phyloP scores from a whole-genome alignment of 2,888 invertebrate species.

The Hanleya hanleyi region DNA sequence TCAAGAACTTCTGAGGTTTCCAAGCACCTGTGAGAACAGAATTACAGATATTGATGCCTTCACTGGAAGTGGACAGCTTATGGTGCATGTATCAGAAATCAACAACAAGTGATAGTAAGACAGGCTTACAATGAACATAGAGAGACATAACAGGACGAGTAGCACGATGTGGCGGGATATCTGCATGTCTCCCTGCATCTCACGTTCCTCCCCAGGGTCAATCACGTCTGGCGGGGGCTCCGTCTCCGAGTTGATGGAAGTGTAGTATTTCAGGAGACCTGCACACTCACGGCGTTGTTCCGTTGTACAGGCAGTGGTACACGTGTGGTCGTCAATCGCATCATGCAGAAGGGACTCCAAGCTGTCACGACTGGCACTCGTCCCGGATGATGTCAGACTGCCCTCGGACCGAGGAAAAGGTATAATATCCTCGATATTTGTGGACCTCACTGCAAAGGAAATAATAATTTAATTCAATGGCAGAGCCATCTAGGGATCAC shows the following conservation, averaged over 20 bases:
- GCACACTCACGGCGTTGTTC: slow-evolving; percentile 57
- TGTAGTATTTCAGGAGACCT: slow-evolving; percentile 51
- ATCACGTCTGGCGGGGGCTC: background rate
- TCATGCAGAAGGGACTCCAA: slow-evolving; percentile 9
- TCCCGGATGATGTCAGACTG: background rate
- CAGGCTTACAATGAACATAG: slow-evolving; percentile 89
- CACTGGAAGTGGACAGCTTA: no score
- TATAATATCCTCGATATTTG: slow-evolving; percentile 60
- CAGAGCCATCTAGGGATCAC: no score
- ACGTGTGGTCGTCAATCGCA: slow-evolving; percentile 43
- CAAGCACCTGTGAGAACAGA: no score
- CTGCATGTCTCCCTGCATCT: slow-evolving; percentile 59
- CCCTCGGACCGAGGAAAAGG: slow-evolving; percentile 35
- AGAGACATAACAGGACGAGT: slow-evolving; percentile 84
- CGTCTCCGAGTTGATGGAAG: slow-evolving; percentile 28
- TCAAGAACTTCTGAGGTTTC: no score
- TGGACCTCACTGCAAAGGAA: no score
- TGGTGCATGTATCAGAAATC: no score
- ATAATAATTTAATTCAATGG: no score
- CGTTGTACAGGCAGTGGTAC: slow-evolving; percentile 50
- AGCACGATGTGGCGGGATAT: slow-evolving; percentile 83
- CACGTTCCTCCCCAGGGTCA: slow-evolving; percentile 4
- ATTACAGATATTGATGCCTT: no score
- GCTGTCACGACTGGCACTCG: slow-evolving; percentile 27
- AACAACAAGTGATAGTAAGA: no score